A percentile compares a stretch with the other conserved stretches of the same genome.
These are phyloP conservation scores for Gymnoscopelus braueri DNA, from an alignment of 2,797 vertebrate species.

Conservation along the genomic window DNA sequence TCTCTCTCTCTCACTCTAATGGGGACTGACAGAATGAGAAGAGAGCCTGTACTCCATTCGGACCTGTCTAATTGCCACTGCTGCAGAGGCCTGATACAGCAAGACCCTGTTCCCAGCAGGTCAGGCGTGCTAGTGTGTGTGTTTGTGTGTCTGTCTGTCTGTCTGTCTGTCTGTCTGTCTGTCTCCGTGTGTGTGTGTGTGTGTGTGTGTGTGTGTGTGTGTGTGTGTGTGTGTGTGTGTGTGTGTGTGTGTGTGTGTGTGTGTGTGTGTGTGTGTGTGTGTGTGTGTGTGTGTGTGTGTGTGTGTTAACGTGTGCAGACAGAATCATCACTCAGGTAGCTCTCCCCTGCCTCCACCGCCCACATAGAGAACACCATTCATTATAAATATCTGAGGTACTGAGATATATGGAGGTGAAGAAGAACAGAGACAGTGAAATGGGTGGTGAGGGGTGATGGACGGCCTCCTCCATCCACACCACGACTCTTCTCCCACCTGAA, in stretches of 20 bases:
- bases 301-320: constrained; percentile 82
- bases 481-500: too few relatives aligned
- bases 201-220: constrained; percentile 24
- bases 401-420: constrained; percentile 61
- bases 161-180: constrained; percentile 8
- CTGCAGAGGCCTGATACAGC: constrained; percentile 82
- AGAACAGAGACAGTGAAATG: constrained; percentile 79
- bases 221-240: constrained; percentile 33
- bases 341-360: constrained; percentile 88
- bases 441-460: constrained; percentile 30
- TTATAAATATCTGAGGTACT: constrained; percentile 84
- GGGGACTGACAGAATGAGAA: constrained; percentile 81
- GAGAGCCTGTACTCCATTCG: constrained; percentile 81
- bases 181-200: constrained; percentile 40
- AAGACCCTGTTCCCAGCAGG: constrained; percentile 87
- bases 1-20: constrained; percentile 62
- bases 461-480: too few relatives aligned
- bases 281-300: constrained; percentile 28
- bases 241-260: constrained; percentile 32
- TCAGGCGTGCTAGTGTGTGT: constrained; percentile 87
- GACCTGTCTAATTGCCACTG: constrained; percentile 84
- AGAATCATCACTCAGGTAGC: constrained; percentile 97
- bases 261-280: constrained; percentile 39
- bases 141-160: constrained; percentile 21
- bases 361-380: constrained; percentile 95